A percentile compares a stretch with the other conserved stretches of the same genome.
phyloP scores from a whole-genome alignment of 64 coral and sea anemone species.

The Montipora sp. region DNA sequence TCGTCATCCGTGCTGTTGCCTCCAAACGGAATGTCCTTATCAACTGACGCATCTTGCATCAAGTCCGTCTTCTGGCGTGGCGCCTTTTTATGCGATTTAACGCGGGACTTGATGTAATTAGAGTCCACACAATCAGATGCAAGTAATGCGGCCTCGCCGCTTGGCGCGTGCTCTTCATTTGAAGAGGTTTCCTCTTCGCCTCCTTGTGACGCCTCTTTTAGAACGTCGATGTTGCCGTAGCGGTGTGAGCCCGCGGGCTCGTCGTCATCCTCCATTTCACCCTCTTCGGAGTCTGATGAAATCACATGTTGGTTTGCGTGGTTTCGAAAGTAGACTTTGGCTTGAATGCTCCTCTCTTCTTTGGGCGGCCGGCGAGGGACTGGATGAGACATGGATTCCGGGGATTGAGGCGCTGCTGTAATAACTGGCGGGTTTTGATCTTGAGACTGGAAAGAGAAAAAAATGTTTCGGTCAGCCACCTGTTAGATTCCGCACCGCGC shows the following conservation, averaged over 20 bases:
- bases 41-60: slow-evolving; percentile 15
- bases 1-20: background rate
- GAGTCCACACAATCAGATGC: background rate
- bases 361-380: slow-evolving; percentile 22
- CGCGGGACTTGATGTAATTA: background rate
- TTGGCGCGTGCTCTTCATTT: background rate
- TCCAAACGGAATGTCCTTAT: background rate
- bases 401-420: background rate
- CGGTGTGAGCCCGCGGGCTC: background rate
- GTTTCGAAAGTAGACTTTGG: slow-evolving; percentile 15
- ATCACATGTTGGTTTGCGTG: background rate
- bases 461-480: too few relatives aligned
- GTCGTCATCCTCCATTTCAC: slow-evolving; percentile 20
- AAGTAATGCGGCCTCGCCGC: too few relatives aligned
- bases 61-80: background rate
- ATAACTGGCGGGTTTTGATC: background rate
- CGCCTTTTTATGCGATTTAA: slow-evolving; percentile 11
- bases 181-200: background rate
- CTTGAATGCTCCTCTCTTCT: background rate
- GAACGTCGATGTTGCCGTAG: background rate
- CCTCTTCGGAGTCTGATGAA: background rate
- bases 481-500: too few relatives aligned
- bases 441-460: background rate
- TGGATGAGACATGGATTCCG: slow-evolving; percentile 32
- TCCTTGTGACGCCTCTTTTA: background rate